Base-by-base conservation (phyloP, 2,888 invertebrate genomes). In the Pecten maximus region DNA sequence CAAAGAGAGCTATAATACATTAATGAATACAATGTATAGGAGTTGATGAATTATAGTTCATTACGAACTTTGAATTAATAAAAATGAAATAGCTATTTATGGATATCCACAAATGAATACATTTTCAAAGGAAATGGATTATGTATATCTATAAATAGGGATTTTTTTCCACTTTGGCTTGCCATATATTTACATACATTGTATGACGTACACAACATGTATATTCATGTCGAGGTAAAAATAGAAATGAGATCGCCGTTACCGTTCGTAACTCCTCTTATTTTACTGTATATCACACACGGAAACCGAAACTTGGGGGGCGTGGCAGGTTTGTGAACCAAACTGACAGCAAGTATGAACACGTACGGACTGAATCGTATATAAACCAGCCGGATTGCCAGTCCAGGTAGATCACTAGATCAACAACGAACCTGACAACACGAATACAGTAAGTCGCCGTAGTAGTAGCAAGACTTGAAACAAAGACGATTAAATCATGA, bases 271-370 rank as follows among this genome's bases (percentile, higher is more conserved):
- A 35, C 74, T 74, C 74, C 74, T 74, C 35, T 28, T 28, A 28
- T 74, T 16, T 74, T 35, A 35, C 10, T 35, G 10, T 54, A 0
- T 74, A 74, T 35, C 28, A 74, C 35, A 74, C 2, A n/a, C 6
- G 28, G 74, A 74, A 74, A 74, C 74, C 23, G 74, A 74, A 74
- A 74, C 74, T 74, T 35, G 74, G 10, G 74, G 35, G 74, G 74
- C 74, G 74, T 28, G 74, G 74, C 74, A 28, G 12, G 35, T 74
- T 35, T 74, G 35, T 74, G 35, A 74, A n/a, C 60, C 60, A 60
- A 28, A 28, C 60, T n/a, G 28, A 60, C n/a, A 60, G 60, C 74
- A 74, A 74, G 74, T 74, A 35, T 74, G 35, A 28, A 74, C 74
- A 74, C 74, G 74, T 74, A 1, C 6, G 10, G 35, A 28, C 28